phyloP scores from a whole-genome alignment of 1,140 invertebrate species.

The Parasteatoda tepidariorum region DNA sequence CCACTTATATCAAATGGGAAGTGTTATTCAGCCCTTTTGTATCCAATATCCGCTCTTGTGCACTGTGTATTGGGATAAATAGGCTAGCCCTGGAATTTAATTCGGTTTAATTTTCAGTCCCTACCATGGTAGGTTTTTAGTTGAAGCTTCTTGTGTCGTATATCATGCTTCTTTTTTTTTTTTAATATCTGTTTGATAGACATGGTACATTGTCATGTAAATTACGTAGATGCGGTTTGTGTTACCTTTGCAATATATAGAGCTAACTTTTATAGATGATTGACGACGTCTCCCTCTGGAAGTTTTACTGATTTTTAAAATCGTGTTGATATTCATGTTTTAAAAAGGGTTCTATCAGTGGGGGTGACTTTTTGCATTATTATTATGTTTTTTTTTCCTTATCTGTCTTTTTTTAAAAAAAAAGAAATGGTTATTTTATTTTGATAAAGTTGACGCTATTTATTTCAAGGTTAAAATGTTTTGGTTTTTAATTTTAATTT shows the following conservation, averaged over 20 bases:
- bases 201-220: neutral
- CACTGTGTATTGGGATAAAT: conserved; percentile 23
- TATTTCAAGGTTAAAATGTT: no score
- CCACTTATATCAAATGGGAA: conserved; percentile 53
- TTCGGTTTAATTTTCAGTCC: conserved; percentile 39
- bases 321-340: no score
- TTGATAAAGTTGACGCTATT: no score
- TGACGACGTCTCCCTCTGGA: no score
- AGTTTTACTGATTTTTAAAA: no score
- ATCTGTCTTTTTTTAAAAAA: no score
- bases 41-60: conserved; percentile 14
- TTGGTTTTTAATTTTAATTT: no score
- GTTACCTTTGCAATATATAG: neutral
- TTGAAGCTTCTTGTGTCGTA: neutral
- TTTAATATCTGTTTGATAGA: neutral
- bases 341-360: no score
- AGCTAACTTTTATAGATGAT: neutral
- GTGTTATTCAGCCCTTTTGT: conserved; percentile 50
- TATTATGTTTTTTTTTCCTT: no score
- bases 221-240: neutral
- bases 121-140: neutral
- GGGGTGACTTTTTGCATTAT: no score
- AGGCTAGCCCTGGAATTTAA: conserved; percentile 8
- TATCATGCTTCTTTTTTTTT: neutral
- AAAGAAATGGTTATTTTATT: no score